A percentile compares a stretch with the other conserved stretches of the same genome.
Evolutionary conservation across 2,888 invertebrate genomes (phyloP).

Genomic region (Trachelus stipa): DNA sequence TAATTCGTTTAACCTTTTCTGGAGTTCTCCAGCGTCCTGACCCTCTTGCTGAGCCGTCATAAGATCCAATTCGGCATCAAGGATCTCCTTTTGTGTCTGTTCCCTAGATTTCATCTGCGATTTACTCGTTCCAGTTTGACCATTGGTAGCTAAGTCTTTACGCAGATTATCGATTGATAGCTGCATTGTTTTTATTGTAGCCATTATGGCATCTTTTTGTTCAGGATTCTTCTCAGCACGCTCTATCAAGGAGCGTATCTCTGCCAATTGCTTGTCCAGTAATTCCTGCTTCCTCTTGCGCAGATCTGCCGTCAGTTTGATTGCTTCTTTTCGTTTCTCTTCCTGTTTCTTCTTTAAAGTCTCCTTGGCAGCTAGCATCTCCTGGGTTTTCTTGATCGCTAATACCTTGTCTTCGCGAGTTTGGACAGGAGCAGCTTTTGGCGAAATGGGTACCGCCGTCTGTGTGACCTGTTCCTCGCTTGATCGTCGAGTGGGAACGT

Average conservation of each 20-base stretch:
- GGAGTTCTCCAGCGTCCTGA: slow-evolving; percentile 85
- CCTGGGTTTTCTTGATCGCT: slow-evolving; percentile 71
- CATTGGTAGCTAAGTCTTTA: slow-evolving; percentile 74
- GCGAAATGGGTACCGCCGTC: slow-evolving; percentile 60
- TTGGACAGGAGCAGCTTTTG: slow-evolving; percentile 56
- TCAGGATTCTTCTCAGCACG: slow-evolving; percentile 84
- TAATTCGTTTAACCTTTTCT: slow-evolving; percentile 79
- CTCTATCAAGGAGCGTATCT: slow-evolving; percentile 86
- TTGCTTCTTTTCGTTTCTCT: slow-evolving; percentile 79
- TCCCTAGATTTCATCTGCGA: slow-evolving; percentile 76
- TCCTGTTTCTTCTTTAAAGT: slow-evolving; percentile 80
- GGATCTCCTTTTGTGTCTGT: slow-evolving; percentile 87
- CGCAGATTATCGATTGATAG: slow-evolving; percentile 84
- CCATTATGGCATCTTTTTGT: slow-evolving; percentile 80
- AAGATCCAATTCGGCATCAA: slow-evolving; percentile 91
- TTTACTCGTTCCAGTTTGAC: slow-evolving; percentile 61
- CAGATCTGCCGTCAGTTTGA: slow-evolving; percentile 83
- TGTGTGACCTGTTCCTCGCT: slow-evolving; percentile 51
- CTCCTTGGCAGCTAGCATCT: slow-evolving; percentile 74
- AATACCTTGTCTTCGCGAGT: slow-evolving; percentile 61
- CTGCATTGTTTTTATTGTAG: slow-evolving; percentile 85
- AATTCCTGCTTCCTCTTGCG: slow-evolving; percentile 87
- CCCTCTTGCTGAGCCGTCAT: slow-evolving; percentile 91
- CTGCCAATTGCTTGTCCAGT: slow-evolving; percentile 88
- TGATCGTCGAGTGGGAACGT: slow-evolving; percentile 61